phyloP scores from a whole-genome alignment of 2,113 vertebrate genomes.

The Promerops cafer region DNA sequence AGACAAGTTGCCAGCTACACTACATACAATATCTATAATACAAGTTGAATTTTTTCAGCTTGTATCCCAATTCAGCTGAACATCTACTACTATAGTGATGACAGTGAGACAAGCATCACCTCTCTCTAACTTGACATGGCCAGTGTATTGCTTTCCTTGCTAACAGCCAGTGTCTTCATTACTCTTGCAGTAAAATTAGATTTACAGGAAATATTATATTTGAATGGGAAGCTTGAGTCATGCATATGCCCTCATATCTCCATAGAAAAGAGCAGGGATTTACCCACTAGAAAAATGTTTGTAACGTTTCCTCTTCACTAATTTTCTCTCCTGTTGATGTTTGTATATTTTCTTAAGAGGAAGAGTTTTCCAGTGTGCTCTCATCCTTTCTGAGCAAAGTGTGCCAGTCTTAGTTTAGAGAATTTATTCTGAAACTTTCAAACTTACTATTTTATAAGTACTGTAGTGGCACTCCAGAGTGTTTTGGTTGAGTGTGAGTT shows the following conservation, averaged over 20 bases:
- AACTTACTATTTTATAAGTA: background rate
- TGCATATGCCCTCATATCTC: background rate
- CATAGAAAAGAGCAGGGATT: background rate
- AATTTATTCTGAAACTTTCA: background rate
- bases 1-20: background rate
- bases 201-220: background rate
- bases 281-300: background rate
- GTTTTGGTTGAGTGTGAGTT: background rate
- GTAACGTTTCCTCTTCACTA: background rate
- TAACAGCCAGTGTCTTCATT: background rate
- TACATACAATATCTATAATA: background rate
- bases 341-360: background rate
- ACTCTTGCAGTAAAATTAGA: background rate
- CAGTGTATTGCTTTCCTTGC: background rate
- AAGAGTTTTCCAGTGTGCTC: background rate
- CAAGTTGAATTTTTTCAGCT: background rate
- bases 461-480: background rate
- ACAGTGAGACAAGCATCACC: background rate
- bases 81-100: fast-evolving
- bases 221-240: background rate
- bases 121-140: background rate
- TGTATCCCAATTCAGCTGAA: background rate
- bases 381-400: background rate
- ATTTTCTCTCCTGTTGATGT: background rate
- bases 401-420: background rate